These are phyloP conservation scores for Lagodon rhomboides DNA, from an alignment of 2,797 vertebrate genomes.

Conservation along the genomic window DNA sequence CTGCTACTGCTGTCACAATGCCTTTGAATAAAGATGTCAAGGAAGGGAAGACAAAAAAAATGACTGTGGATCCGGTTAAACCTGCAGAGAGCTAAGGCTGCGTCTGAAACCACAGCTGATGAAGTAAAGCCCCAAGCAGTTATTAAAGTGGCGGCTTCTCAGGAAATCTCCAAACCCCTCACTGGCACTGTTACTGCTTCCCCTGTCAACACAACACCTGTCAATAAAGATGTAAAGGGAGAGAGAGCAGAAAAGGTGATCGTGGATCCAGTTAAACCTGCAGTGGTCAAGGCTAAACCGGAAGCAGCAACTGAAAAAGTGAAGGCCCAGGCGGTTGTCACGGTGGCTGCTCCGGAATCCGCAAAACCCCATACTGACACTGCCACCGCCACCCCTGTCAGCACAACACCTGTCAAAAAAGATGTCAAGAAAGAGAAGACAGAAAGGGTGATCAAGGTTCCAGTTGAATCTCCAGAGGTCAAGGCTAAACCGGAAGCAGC, in stretches of 20 bases:
- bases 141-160: slow-evolving; percentile 3
- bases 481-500: neutral
- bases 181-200: neutral
- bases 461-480: slow-evolving; percentile 8
- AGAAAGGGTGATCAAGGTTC: slow-evolving; percentile 9
- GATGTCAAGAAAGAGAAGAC: slow-evolving; percentile 41
- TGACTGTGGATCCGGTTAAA: slow-evolving; percentile 30
- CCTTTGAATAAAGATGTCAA: slow-evolving; percentile 23
- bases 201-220: slow-evolving; percentile 17
- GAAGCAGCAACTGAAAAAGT: neutral
- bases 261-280: slow-evolving; percentile 15
- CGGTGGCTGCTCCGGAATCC: slow-evolving; percentile 32
- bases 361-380: slow-evolving; percentile 16
- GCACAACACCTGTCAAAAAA: slow-evolving; percentile 24
- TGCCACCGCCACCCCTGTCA: slow-evolving; percentile 23
- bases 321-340: slow-evolving; percentile 5
- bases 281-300: neutral
- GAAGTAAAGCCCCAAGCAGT: slow-evolving; percentile 26
- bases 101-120: slow-evolving; percentile 10
- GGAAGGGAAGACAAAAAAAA: slow-evolving; percentile 48
- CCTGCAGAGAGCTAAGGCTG: slow-evolving; percentile 9
- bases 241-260: slow-evolving; percentile 10
- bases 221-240: slow-evolving; percentile 18
- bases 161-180: slow-evolving; percentile 11
- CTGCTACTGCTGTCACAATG: no score